Percentiles rank a stretch among this genome's conserved stretches.
Evolutionary conservation across 2,113 vertebrate species (phyloP).

Genomic region (Synchiropus splendidus): DNA sequence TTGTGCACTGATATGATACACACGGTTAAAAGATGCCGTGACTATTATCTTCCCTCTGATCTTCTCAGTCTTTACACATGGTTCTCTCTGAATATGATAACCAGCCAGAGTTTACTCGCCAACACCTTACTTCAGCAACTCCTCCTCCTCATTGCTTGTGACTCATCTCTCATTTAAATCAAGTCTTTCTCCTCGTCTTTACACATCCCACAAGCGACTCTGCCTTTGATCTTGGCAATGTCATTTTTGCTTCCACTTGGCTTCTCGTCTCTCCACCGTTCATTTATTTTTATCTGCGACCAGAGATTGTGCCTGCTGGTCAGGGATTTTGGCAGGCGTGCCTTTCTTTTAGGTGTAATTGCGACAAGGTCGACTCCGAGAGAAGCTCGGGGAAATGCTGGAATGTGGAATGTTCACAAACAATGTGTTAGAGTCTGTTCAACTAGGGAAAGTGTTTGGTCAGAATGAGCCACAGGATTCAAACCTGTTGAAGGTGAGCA

Average conservation of each 20-base stretch:
- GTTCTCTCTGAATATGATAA: too few relatives aligned
- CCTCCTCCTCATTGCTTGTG: conserved; percentile 5
- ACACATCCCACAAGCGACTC: conserved; percentile 9
- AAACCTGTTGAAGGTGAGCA: conserved; percentile 1
- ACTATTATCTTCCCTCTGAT: neutral
- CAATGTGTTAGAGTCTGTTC: too few relatives aligned
- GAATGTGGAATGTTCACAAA: too few relatives aligned
- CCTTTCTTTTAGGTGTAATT: too few relatives aligned
- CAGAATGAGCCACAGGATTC: too few relatives aligned
- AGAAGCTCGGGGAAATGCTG: too few relatives aligned
- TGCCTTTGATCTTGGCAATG: conserved; percentile 11
- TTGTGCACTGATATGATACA: too few relatives aligned
- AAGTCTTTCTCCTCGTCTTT: neutral
- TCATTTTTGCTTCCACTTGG: conserved; percentile 8
- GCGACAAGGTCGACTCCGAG: too few relatives aligned
- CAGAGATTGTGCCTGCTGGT: conserved; percentile 1
- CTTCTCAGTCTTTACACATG: neutral
- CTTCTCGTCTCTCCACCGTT: conserved; percentile 3
- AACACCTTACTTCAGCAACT: conserved; percentile 22
- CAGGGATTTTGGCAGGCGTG: too few relatives aligned
- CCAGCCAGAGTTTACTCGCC: conserved; percentile 11
- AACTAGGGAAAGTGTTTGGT: too few relatives aligned
- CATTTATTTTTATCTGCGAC: conserved; percentile 10
- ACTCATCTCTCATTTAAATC: conserved; percentile 29
- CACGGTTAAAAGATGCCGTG: too few relatives aligned